phyloP scores from a whole-genome alignment of 2,113 vertebrate genomes.

The Phyllostomus discolor region DNA sequence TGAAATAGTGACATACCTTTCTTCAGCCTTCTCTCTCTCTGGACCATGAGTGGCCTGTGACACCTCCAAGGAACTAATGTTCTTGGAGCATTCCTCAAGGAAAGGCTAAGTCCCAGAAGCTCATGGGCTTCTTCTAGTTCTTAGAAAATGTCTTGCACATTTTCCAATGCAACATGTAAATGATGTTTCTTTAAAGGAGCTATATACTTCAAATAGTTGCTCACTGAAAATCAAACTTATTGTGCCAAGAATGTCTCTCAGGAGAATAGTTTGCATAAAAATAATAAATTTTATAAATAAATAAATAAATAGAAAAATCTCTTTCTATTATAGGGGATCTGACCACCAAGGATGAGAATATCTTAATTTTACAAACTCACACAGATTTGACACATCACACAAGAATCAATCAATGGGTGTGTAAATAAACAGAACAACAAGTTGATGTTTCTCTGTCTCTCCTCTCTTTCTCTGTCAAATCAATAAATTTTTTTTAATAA shows the following conservation, averaged over 20 bases:
- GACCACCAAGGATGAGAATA: background rate
- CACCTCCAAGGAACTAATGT: background rate
- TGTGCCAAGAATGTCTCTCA: background rate
- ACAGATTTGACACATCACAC: too few relatives aligned
- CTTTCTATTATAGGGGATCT: background rate
- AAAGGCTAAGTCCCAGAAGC: background rate
- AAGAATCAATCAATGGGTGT: too few relatives aligned
- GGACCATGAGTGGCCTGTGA: rapidly evolving
- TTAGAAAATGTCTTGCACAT: too few relatives aligned
- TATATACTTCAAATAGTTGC: background rate
- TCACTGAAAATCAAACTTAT: background rate
- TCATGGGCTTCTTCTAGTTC: background rate
- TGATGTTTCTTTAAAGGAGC: background rate
- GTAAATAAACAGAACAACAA: too few relatives aligned
- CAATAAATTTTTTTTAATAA: background rate
- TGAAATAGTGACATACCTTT: rapidly evolving
- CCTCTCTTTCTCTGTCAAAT: too few relatives aligned
- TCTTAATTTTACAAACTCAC: background rate
- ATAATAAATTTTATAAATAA: background rate
- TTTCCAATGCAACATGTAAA: background rate
- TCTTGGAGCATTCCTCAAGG: background rate
- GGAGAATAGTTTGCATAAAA: background rate
- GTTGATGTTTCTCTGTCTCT: too few relatives aligned
- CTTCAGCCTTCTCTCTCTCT: rapidly evolving
- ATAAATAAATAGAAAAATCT: background rate